phyloP scores from a whole-genome alignment of 2,113 vertebrate genomes.

The Pheucticus melanocephalus region DNA sequence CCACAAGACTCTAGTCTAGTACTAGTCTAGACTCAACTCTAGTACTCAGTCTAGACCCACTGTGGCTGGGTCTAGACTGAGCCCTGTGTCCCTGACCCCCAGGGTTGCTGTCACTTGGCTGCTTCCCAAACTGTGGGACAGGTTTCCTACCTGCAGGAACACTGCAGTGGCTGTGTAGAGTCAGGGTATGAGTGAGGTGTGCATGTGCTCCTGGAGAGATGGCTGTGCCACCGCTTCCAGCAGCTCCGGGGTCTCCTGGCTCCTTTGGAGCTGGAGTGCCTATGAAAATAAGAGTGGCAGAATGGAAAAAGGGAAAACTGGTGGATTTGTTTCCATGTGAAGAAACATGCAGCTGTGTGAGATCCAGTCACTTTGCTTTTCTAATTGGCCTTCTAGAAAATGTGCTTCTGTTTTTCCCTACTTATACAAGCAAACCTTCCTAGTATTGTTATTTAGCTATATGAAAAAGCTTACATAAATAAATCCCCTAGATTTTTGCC shows the following conservation, averaged over 20 bases:
- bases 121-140: accelerated
- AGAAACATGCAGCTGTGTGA: not conserved
- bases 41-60: not conserved
- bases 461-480: not conserved
- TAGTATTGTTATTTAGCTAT: not conserved
- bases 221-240: accelerated
- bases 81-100: accelerated
- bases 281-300: not conserved
- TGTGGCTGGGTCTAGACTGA: not conserved
- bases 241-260: accelerated
- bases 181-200: accelerated
- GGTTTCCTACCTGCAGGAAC: not conserved
- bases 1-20: not conserved
- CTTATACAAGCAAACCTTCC: not conserved
- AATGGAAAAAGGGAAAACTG: not conserved
- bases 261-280: not conserved
- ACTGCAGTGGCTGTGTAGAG: not conserved
- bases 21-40: not conserved
- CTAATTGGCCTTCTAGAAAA: not conserved
- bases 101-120: accelerated
- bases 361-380: not conserved
- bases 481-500: not conserved
- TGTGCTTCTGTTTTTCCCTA: not conserved
- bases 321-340: not conserved
- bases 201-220: not conserved